Base-by-base conservation (phyloP, 2,113 vertebrate species). In the Octodon degus region DNA sequence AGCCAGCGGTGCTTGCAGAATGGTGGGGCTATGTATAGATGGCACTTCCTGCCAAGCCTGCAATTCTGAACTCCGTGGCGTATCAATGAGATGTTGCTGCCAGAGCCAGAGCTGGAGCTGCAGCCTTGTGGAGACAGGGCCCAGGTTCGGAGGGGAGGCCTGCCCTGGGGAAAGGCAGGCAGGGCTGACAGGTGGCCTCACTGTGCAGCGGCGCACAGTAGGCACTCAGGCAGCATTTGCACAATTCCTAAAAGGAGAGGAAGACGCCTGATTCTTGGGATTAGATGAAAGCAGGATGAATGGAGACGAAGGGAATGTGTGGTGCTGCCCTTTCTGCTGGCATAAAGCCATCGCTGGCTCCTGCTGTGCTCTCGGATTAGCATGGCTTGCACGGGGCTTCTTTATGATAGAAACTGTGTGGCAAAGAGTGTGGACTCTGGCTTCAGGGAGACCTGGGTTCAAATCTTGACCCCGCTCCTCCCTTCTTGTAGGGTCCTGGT, bases 31-130 rank as follows among this genome's bases (percentile, higher is more conserved):
- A 7, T 80, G 58, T 17, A 6, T 12, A 86, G 94, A 12, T 67
- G 47, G 67, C 68, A 0, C 97, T 97, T 95, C 96, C 58, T 96
- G 58, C 98, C 96, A 96, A 43, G 94, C 96, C 92, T 94, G 95
- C 60, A 97, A 86, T 90, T 97, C 87, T 93, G 67, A 91, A 94
- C 96, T 91, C 95, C 34, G 91, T 63, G 82, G 96, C 7, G 3
- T 96, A 19, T 74, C 77, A 88, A 0, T 79, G 96, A 82, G 13
- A 43, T 74, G n/a, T 30, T 8, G 0, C 80, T 11, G 68, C 94
- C 86, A 47, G 94, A 67, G 89, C 93, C 87, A 53, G 62, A 30
- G 91, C 93, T 84, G 40, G 67, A 30, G 65, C 58, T 10, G 19
- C 19, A 77, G 94, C 89, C 20, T 2, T 3, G 0, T 47, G 82